Evolutionary conservation across 1,140 invertebrate species (phyloP).

Genomic region (Drosophila sechellia): DNA sequence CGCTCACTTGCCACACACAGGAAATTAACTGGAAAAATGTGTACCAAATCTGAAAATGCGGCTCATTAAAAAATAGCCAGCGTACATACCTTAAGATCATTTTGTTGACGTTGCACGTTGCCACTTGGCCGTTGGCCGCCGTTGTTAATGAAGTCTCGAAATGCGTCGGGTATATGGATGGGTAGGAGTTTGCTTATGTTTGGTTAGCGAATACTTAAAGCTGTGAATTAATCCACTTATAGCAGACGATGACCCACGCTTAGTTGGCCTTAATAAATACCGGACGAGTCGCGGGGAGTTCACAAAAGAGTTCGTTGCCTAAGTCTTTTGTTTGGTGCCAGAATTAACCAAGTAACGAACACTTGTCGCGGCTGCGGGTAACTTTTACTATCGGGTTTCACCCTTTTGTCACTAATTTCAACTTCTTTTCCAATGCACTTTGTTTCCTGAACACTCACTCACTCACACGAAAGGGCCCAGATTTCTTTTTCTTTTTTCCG

Average conservation of each 20-base stretch:
- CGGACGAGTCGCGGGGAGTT: conserved; percentile 20
- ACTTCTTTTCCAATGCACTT: conserved; percentile 38
- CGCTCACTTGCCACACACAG: conserved; percentile 44
- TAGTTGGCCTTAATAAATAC: conserved; percentile 66
- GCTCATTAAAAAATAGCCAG: conserved; percentile 65
- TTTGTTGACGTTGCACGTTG: conserved; percentile 75
- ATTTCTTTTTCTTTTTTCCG: conserved; percentile 25
- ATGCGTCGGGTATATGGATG: conserved; percentile 40
- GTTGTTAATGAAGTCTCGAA: conserved; percentile 72
- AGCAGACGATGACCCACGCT: conserved; percentile 52
- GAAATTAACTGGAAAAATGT: conserved; percentile 65
- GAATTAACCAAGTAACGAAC: conserved; percentile 28
- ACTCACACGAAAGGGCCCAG: conserved; percentile 38
- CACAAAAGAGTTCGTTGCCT: conserved; percentile 46
- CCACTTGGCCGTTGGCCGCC: conserved; percentile 60
- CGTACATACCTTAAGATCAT: conserved; percentile 78
- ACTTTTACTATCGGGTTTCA: conserved; percentile 29
- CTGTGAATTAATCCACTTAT: conserved; percentile 70
- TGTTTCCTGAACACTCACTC: conserved; percentile 32
- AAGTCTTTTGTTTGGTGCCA: conserved; percentile 50
- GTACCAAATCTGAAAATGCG: conserved; percentile 40
- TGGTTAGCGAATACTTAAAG: conserved; percentile 37
- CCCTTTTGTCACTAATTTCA: conserved; percentile 43
- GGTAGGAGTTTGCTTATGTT: conserved; percentile 19
- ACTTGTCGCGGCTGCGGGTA: conserved; percentile 30